phyloP scores from a whole-genome alignment of 1,140 invertebrate species.

The Archegozetes longisetosus region DNA sequence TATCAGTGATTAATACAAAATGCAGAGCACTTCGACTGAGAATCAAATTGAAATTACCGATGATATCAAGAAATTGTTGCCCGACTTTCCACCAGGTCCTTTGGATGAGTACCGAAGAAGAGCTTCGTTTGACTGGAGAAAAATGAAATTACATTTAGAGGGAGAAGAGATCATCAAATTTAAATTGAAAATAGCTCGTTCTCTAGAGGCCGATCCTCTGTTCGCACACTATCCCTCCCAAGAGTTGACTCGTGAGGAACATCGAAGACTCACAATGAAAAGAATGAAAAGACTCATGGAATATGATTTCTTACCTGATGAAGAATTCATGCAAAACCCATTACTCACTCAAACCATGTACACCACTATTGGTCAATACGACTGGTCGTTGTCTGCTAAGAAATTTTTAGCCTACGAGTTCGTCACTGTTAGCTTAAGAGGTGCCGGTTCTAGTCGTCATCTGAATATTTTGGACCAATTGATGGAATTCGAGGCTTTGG shows the following conservation, averaged over 20 bases:
- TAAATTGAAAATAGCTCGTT: conserved; percentile 58
- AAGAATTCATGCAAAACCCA: conserved; percentile 36
- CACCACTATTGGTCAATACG: conserved; percentile 45
- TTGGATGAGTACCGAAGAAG: conserved; percentile 50
- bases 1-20: background rate
- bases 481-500: conserved; percentile 33
- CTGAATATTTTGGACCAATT: conserved; percentile 27
- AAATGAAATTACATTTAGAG: conserved; percentile 51
- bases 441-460: conserved; percentile 60
- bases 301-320: conserved; percentile 42
- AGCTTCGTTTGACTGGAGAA: conserved; percentile 61
- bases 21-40: background rate
- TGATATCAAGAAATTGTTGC: conserved; percentile 20
- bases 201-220: conserved; percentile 57
- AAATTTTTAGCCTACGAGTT: conserved; percentile 31
- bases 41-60: background rate
- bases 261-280: conserved; percentile 40
- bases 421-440: conserved; percentile 32
- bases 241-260: conserved; percentile 49
- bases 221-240: conserved; percentile 42
- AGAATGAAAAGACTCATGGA: conserved; percentile 43
- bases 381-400: conserved; percentile 48
- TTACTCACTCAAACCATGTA: conserved; percentile 28
- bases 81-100: conserved; percentile 47
- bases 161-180: conserved; percentile 49